Evolutionary conservation across 2,113 vertebrate species (phyloP), one percentile per base, ranked within the genome.

Genomic region (Salvelinus fontinalis): DNA sequence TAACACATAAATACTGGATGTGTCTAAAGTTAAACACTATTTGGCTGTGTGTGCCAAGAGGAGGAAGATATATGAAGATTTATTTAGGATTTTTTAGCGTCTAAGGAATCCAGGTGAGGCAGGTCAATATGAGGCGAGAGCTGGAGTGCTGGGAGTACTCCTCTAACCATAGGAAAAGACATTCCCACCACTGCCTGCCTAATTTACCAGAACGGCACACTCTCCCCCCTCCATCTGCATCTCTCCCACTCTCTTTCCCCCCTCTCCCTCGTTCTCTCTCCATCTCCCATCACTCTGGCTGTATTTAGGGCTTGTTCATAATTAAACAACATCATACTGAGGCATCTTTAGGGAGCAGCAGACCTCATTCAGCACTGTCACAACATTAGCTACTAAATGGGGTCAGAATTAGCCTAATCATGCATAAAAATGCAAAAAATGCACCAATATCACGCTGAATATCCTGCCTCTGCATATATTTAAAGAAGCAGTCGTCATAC

Each of bases 111-210:
- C 73, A 60, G 76, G 16, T 16, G 4, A 29, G 14, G 11, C 1
- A 22, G 67, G 67, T 20, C 6, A 44, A 13, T n/a, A n/a, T 14
- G 5, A 68, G 9, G 39, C 39, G 39, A 11, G 39, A 1, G 81
- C 78, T 70, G 57, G 66, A 70, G 75, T 77, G 76, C 49, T 29
- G 84, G 71, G 66, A 12, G 73, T 70, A 71, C 73, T 69, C 67
- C 70, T 73, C 70, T 20, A 68, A 75, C 65, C 9, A 66, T 75
- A 39, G 67, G 51, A 71, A 8, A 11, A 74, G 67, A 81, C 16
- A 49, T 60, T 75, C 78, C 60, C 76, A 77, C 48, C 81, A 54
- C 85, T 51, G 67, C 72, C 66, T 73, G 72, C 74, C 76, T 84
- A 69, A 84, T 83, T 81, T 64, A 71, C 66, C 81, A 77, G 71